phyloP scores from a whole-genome alignment of 2,888 invertebrate species.

The Phytoseiulus persimilis region DNA sequence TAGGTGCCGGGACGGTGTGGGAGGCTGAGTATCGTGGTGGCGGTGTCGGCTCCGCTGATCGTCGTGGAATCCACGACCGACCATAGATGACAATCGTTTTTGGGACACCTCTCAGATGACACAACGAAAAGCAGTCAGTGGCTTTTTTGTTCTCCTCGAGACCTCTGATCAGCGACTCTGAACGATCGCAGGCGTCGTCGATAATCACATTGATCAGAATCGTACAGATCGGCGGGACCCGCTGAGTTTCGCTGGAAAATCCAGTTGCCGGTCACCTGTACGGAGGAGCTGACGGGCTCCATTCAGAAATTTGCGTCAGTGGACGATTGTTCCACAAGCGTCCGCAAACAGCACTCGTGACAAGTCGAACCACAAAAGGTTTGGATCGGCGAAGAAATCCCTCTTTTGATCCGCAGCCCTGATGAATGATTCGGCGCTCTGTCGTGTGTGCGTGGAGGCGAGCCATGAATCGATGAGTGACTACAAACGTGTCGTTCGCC shows the following conservation, averaged over 20 bases:
- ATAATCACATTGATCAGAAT: not conserved
- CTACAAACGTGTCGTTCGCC: not conserved
- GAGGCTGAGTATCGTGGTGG: not conserved
- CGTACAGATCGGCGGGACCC: not conserved
- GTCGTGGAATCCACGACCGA: not conserved
- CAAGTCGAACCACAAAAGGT: not conserved
- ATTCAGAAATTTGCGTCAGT: not conserved
- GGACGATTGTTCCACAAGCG: not conserved
- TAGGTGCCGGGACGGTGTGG: not conserved
- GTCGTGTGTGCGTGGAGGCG: not conserved
- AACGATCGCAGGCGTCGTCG: not conserved
- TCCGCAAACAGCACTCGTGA: no score
- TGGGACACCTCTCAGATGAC: not conserved
- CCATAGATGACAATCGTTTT: not conserved
- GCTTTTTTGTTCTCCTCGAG: not conserved
- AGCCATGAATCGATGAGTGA: not conserved
- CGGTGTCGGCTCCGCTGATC: not conserved
- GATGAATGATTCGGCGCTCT: not conserved
- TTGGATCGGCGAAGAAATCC: not conserved
- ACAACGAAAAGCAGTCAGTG: not conserved
- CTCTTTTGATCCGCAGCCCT: not conserved
- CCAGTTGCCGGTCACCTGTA: no score
- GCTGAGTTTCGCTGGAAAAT: no score
- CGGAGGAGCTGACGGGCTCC: not conserved
- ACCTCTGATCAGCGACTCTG: not conserved